phyloP scores from a whole-genome alignment of 2,888 invertebrate species.

The Catocala fraxini region DNA sequence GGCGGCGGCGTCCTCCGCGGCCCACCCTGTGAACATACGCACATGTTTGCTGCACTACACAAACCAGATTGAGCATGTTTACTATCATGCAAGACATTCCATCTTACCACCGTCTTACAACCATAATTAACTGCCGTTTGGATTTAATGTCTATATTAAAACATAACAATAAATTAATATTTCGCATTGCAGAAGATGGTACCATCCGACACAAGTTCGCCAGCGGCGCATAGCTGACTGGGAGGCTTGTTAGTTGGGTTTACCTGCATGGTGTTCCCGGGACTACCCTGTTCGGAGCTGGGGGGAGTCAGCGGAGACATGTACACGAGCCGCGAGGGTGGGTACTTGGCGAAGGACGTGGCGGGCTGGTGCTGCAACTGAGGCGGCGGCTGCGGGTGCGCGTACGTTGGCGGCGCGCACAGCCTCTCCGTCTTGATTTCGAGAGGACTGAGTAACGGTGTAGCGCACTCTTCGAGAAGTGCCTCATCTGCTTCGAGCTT shows the following conservation, averaged over 20 bases:
- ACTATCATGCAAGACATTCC: slow-evolving; percentile 6
- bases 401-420: slow-evolving; percentile 87
- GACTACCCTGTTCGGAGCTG: slow-evolving; percentile 95
- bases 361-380: slow-evolving; percentile 74
- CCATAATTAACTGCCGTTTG: neutral
- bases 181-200: slow-evolving; percentile 78
- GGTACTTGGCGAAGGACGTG: slow-evolving; percentile 78
- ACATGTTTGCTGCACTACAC: slow-evolving; percentile 51
- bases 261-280: slow-evolving; percentile 90
- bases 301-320: slow-evolving; percentile 95
- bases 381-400: slow-evolving; percentile 69
- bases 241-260: slow-evolving; percentile 33
- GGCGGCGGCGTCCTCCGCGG: slow-evolving; percentile 92
- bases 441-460: slow-evolving; percentile 92
- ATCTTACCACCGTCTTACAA: slow-evolving; percentile 11
- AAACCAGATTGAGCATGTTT: slow-evolving; percentile 9
- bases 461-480: slow-evolving; percentile 88
- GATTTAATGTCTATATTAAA: slow-evolving; percentile 49
- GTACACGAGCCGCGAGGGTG: slow-evolving; percentile 88
- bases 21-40: slow-evolving; percentile 82
- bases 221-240: slow-evolving; percentile 65
- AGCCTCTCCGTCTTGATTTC: slow-evolving; percentile 93
- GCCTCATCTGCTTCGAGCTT: slow-evolving; percentile 92
- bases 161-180: slow-evolving; percentile 49
- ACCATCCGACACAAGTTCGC: slow-evolving; percentile 70